phyloP scores from a whole-genome alignment of 2,797 vertebrate genomes.

The Sebastolobus altivelis region DNA sequence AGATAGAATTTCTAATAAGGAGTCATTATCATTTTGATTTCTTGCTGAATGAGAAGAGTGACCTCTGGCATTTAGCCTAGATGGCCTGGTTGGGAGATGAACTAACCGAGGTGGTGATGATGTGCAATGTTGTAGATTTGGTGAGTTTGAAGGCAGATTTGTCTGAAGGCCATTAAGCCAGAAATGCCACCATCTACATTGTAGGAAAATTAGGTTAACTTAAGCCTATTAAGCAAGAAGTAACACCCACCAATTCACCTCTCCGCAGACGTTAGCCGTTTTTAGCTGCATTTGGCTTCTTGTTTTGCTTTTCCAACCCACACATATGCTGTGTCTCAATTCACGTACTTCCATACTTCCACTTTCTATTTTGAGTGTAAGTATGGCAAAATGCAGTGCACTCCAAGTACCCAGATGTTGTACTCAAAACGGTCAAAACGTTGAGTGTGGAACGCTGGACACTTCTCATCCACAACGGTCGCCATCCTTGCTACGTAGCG shows the following conservation, averaged over 20 bases:
- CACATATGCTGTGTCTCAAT: not conserved
- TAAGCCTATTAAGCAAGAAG: not conserved
- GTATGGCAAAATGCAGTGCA: too few relatives aligned
- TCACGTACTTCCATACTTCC: too few relatives aligned
- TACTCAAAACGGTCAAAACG: too few relatives aligned
- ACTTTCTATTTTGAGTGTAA: too few relatives aligned
- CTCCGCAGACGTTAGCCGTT: not conserved
- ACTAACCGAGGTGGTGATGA: slow-evolving; percentile 50
- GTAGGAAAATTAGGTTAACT: slow-evolving; percentile 22
- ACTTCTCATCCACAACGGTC: too few relatives aligned
- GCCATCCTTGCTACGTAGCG: too few relatives aligned
- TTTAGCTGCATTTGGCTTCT: not conserved
- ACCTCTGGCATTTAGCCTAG: slow-evolving; percentile 80
- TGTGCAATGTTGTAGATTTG: slow-evolving; percentile 35
- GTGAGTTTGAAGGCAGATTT: slow-evolving; percentile 47
- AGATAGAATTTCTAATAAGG: slow-evolving; percentile 85
- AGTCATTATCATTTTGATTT: slow-evolving; percentile 86
- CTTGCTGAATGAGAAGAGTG: slow-evolving; percentile 76
- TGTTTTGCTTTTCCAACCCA: not conserved
- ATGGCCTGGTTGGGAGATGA: slow-evolving; percentile 53
- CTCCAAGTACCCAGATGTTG: too few relatives aligned
- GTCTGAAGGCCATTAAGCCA: slow-evolving; percentile 42
- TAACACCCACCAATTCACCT: not conserved
- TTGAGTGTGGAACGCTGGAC: fast-evolving
- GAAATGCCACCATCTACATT: slow-evolving; percentile 37